These are phyloP conservation scores for Zaprionus taronus DNA, from an alignment of 1,140 invertebrate species.

Conservation along the genomic window DNA sequence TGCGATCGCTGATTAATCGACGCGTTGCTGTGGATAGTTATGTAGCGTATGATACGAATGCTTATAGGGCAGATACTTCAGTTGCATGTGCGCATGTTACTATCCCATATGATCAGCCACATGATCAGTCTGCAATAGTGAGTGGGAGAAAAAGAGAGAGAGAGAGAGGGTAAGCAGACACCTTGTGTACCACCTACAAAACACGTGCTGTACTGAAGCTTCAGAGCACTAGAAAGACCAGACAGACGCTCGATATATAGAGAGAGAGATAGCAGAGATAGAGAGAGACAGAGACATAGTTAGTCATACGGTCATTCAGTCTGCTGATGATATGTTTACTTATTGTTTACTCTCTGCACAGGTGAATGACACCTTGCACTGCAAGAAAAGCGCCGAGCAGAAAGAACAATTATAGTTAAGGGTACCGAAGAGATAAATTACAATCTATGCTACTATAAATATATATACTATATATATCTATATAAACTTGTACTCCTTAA, in stretches of 20 bases:
- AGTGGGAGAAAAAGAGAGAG: not conserved
- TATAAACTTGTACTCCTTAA: too few relatives aligned
- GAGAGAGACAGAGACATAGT: constrained; percentile 5
- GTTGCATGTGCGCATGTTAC: constrained; percentile 16
- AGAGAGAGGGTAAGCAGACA: constrained; percentile 10
- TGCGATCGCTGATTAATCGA: constrained; percentile 24
- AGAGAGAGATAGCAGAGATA: constrained; percentile 13
- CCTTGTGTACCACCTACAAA: constrained; percentile 8
- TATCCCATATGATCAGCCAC: constrained; percentile 10
- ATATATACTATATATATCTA: too few relatives aligned
- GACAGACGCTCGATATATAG: not conserved
- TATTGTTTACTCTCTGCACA: constrained; percentile 5
- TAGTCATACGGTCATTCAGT: constrained; percentile 19
- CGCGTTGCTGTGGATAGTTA: constrained; percentile 8
- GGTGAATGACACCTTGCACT: constrained; percentile 44
- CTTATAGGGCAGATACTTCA: constrained; percentile 26
- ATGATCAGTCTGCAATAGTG: not conserved
- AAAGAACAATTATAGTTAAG: not conserved
- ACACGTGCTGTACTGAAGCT: constrained; percentile 27
- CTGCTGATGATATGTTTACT: constrained; percentile 19
- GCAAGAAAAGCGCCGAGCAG: constrained; percentile 3
- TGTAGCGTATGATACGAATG: not conserved
- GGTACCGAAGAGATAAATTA: too few relatives aligned
- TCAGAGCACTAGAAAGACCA: not conserved
- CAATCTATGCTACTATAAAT: too few relatives aligned